A percentile compares a stretch with the other conserved stretches of the same genome.
These are phyloP conservation scores for Condylura cristata DNA, from an alignment of 2,113 vertebrate genomes.

Conservation along the genomic window DNA sequence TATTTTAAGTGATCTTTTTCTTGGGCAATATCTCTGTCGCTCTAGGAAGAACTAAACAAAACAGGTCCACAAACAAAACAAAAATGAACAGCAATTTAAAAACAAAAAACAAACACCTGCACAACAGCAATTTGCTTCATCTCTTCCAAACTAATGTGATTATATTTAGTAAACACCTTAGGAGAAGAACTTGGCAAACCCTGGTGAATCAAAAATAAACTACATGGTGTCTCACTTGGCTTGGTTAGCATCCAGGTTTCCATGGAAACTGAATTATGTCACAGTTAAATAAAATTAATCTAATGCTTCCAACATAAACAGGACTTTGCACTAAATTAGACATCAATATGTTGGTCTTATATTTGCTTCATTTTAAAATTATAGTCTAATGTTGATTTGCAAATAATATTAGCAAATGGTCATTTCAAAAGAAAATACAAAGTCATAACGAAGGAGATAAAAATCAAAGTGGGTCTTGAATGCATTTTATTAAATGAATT, in stretches of 20 bases:
- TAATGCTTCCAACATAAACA: slow-evolving; percentile 22
- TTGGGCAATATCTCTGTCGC: not conserved
- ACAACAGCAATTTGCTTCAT: not conserved
- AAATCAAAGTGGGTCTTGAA: not conserved
- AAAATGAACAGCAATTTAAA: not conserved
- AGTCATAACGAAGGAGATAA: not conserved
- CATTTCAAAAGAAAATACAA: not conserved
- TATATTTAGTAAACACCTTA: slow-evolving; percentile 28
- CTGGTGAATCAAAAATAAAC: slow-evolving; percentile 23
- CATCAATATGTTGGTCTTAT: not conserved
- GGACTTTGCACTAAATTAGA: not conserved
- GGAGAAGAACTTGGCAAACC: not conserved
- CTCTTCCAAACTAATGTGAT: not conserved
- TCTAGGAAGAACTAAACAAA: not conserved
- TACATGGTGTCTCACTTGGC: not conserved
- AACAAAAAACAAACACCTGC: not conserved
- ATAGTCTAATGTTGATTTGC: not conserved
- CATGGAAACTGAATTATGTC: slow-evolving; percentile 55
- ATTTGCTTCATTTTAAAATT: not conserved
- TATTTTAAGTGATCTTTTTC: not conserved
- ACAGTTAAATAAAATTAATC: slow-evolving; percentile 40
- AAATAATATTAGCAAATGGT: not conserved
- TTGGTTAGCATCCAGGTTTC: slow-evolving; percentile 35
- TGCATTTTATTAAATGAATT: not conserved
- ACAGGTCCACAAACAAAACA: not conserved